phyloP scores from a whole-genome alignment of 2,113 vertebrate species.

The Corythaixoides concolor region DNA sequence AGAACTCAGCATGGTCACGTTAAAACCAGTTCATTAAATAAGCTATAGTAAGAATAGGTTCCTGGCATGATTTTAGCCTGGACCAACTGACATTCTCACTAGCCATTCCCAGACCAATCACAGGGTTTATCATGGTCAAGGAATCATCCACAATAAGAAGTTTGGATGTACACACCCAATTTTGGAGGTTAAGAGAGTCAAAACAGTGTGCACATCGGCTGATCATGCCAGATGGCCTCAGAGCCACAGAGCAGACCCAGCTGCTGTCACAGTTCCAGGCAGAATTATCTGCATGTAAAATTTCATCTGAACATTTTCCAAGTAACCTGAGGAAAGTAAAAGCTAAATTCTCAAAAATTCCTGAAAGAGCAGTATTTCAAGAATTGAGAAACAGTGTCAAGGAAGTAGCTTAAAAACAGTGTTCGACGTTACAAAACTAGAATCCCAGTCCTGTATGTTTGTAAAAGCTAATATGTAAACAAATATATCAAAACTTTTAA shows the following conservation, averaged over 20 bases:
- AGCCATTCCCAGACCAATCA: background rate
- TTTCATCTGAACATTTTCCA: background rate
- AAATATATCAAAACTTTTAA: background rate
- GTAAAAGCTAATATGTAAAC: background rate
- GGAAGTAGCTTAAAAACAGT: background rate
- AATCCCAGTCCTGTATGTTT: background rate
- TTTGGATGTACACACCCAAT: background rate
- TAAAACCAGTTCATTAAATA: background rate
- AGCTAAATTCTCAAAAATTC: background rate
- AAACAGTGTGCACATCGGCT: background rate
- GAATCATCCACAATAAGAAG: background rate
- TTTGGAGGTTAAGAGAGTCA: background rate
- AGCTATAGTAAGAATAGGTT: background rate
- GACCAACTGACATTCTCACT: background rate
- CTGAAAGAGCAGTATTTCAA: background rate
- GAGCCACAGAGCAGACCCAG: background rate
- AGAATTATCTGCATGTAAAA: background rate
- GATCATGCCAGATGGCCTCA: background rate
- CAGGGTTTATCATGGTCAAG: background rate
- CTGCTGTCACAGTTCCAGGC: background rate
- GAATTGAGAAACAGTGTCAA: background rate
- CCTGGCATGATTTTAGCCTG: background rate
- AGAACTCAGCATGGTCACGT: background rate
- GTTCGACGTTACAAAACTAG: background rate
- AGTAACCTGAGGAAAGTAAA: background rate